phyloP scores from a whole-genome alignment of 37 sponge, comb jelly and placozoan species.

The Corticium candelabrum region DNA sequence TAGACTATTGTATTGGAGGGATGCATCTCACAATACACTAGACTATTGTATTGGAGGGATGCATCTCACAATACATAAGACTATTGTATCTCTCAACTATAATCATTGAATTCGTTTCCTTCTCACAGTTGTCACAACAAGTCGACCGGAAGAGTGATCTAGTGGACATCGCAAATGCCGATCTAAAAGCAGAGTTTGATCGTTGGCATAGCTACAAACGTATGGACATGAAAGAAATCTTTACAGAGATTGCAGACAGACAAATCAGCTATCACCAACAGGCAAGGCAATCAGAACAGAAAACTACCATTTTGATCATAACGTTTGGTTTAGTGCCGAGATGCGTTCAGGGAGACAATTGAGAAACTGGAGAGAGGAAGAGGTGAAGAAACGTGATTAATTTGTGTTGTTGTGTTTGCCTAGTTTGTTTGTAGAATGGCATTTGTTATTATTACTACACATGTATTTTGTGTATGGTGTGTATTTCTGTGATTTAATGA shows the following conservation, averaged over 20 bases:
- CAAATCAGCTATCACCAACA: slow-evolving; percentile 56
- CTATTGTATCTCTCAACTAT: too few species aligned
- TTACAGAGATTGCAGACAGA: slow-evolving; percentile 27
- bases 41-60: too few species aligned
- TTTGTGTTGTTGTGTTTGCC: too few species aligned
- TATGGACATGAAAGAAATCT: slow-evolving; percentile 20
- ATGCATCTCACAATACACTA: too few species aligned
- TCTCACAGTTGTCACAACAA: slow-evolving; percentile 18
- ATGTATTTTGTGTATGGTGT: too few species aligned
- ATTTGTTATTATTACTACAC: too few species aligned
- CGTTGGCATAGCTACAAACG: slow-evolving; percentile 55
- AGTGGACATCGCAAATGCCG: slow-evolving; percentile 47
- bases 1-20: too few species aligned
- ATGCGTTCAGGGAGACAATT: not conserved
- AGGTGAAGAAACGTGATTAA: not conserved
- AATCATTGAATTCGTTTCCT: too few species aligned
- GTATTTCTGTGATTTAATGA: too few species aligned
- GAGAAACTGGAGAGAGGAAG: not conserved
- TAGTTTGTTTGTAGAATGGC: too few species aligned
- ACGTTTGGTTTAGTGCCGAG: not conserved
- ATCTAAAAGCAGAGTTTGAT: slow-evolving; percentile 59
- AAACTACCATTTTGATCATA: not conserved
- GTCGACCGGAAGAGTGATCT: slow-evolving; percentile 49
- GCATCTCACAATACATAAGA: too few species aligned
- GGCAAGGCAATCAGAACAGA: slow-evolving; percentile 22